These are phyloP conservation scores for Pionites leucogaster DNA, from an alignment of 2,113 vertebrate species.

Conservation along the genomic window DNA sequence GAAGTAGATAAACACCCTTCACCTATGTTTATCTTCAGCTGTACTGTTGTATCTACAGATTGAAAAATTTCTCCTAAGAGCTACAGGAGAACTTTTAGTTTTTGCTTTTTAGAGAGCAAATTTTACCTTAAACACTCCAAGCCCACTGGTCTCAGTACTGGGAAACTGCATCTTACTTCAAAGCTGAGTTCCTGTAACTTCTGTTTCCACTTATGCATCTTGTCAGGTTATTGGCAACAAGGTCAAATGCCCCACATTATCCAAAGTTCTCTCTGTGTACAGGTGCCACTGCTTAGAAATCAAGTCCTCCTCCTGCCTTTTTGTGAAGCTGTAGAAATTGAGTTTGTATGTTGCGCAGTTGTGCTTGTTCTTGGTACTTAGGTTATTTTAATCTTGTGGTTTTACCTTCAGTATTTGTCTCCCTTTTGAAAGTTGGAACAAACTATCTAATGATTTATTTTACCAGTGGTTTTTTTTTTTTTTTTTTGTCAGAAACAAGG, in stretches of 20 bases:
- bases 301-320: not conserved
- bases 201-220: not conserved
- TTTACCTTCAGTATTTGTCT: not conserved
- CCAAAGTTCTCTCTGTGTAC: not conserved
- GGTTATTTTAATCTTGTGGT: not conserved
- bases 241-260: constrained; percentile 1
- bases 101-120: not conserved
- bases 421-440: not conserved
- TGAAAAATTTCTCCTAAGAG: not conserved
- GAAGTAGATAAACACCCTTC: not conserved
- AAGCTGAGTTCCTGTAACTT: not conserved
- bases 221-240: not conserved
- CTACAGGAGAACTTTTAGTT: not conserved
- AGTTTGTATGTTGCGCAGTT: not conserved
- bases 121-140: not conserved
- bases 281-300: not conserved
- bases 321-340: not conserved
- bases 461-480: not conserved
- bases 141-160: not conserved
- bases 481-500: not conserved
- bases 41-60: not conserved
- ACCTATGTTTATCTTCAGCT: not conserved
- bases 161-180: not conserved
- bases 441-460: not conserved
- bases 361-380: not conserved